Evolutionary conservation across 2,888 invertebrate species (phyloP).

Genomic region (Anaspis maculata): DNA sequence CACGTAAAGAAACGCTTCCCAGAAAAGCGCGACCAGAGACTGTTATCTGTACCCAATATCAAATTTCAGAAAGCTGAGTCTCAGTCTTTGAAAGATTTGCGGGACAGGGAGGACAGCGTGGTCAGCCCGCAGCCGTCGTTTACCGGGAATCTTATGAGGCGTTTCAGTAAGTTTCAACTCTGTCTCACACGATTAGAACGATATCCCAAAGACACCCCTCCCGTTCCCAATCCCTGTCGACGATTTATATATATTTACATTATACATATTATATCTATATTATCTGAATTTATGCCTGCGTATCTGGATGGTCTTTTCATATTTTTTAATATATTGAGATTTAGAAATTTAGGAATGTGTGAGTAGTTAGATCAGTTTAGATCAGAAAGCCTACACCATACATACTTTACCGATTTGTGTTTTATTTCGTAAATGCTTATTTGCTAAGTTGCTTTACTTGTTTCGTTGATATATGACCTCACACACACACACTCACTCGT

Average conservation of each 20-base stretch:
- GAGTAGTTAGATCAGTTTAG: slow-evolving; percentile 13
- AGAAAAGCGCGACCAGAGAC: slow-evolving; percentile 52
- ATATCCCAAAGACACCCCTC: neutral
- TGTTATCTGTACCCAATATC: slow-evolving; percentile 71
- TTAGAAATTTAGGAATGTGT: slow-evolving; percentile 19
- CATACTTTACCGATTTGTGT: slow-evolving; percentile 20
- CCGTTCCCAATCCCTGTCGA: neutral
- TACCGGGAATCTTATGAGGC: slow-evolving; percentile 69
- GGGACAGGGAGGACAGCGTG: slow-evolving; percentile 44
- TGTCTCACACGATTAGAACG: slow-evolving; percentile 13
- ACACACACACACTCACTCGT: too few species aligned
- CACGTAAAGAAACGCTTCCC: slow-evolving; percentile 44
- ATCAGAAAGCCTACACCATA: slow-evolving; percentile 17
- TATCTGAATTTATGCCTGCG: slow-evolving; percentile 15
- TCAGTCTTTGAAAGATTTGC: slow-evolving; percentile 46
- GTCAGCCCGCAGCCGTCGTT: slow-evolving; percentile 46
- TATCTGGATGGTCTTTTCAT: slow-evolving; percentile 18
- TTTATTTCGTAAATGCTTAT: slow-evolving; percentile 28
- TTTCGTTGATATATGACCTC: slow-evolving; percentile 26
- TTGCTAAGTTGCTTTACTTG: slow-evolving; percentile 37
- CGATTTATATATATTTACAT: too few species aligned
- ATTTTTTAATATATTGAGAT: slow-evolving; percentile 10
- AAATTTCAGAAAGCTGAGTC: slow-evolving; percentile 51
- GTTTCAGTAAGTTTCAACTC: slow-evolving; percentile 77
- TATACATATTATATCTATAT: too few species aligned